A percentile compares a stretch with the other conserved stretches of the same genome.
These are phyloP conservation scores for Euthynnus affinis DNA, from an alignment of 2,797 vertebrate genomes.

Conservation along the genomic window DNA sequence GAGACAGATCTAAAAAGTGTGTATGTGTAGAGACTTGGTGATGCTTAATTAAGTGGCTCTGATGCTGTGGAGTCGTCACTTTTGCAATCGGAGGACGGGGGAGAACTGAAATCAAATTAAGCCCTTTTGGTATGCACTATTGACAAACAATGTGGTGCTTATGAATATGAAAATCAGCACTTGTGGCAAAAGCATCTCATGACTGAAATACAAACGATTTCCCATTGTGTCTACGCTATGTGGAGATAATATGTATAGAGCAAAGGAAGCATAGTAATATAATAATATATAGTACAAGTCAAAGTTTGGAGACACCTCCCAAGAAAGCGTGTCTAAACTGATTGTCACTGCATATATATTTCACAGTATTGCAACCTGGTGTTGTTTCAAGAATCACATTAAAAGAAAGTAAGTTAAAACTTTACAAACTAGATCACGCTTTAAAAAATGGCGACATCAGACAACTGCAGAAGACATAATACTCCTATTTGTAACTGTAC, in stretches of 20 bases:
- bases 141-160: constrained; percentile 64
- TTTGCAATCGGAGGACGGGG: constrained; percentile 39
- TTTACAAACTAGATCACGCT: background rate
- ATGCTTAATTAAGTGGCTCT: constrained; percentile 76
- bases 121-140: constrained; percentile 49
- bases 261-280: background rate
- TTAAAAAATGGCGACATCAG: background rate
- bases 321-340: no score
- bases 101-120: constrained; percentile 68
- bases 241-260: background rate
- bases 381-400: background rate
- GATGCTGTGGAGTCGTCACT: constrained; percentile 63
- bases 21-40: constrained; percentile 16
- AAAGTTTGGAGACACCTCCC: background rate
- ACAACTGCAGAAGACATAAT: background rate
- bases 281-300: background rate
- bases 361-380: background rate
- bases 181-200: constrained; percentile 16
- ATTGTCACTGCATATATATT: background rate
- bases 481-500: background rate
- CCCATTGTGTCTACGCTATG: background rate
- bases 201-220: constrained; percentile 19
- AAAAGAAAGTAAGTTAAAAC: background rate
- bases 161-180: constrained; percentile 70
- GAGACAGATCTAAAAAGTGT: constrained; percentile 60